Base-by-base conservation (phyloP, 2,113 vertebrate species). In the Reinhardtius hippoglossoides region DNA sequence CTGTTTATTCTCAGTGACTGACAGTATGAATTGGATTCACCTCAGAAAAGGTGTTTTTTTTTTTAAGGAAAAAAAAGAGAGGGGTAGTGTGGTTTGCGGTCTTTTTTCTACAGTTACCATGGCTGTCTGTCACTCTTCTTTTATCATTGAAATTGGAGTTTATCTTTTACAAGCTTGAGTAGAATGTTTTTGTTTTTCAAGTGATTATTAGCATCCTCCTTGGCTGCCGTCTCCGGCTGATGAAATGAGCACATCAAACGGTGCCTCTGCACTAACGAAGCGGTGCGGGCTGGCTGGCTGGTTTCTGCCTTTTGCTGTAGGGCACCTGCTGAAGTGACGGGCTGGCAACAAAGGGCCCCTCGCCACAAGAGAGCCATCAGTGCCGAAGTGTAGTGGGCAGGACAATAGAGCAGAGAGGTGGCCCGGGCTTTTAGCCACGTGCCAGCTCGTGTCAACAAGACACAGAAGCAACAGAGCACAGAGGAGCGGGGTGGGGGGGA, bases 321-420 rank as follows among this genome's bases (percentile, higher is more conserved):
- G 92, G 88, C 94, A 95, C 94, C 94, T 95, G 94, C 92, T 88
- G 87, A 88, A 92, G 91, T 94, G 90, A 92, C 90, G 78, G 85
- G 85, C 86, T 50, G 72, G 81, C 87, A 85, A 93, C 92, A 94
- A 95, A 92, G 76, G 85, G 74, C 69, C 74, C 27, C 74, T 81
- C 27, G 14, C 81, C 74, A 75, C 79, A 79, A 82, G 81, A 88
- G 90, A 85, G 90, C 85, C 78, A 72, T 92, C 87, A 81, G 69
- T 60, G 83, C 61, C 15, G 65, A 68, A 24, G 88, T 88, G 50
- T 81, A 93, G 89, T 86, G 85, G 83, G 46, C 71, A 73, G 89
- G 69, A 93, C 93, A 95, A 94, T 92, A 60, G 89, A 79, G 72
- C 71, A 9, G 66, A 78, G 85, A 90, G 89, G 91, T 91, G 93